Evolutionary conservation across 1,140 invertebrate species (phyloP), one percentile per base, ranked within the genome.

Genomic region (Plectus sambesii): DNA sequence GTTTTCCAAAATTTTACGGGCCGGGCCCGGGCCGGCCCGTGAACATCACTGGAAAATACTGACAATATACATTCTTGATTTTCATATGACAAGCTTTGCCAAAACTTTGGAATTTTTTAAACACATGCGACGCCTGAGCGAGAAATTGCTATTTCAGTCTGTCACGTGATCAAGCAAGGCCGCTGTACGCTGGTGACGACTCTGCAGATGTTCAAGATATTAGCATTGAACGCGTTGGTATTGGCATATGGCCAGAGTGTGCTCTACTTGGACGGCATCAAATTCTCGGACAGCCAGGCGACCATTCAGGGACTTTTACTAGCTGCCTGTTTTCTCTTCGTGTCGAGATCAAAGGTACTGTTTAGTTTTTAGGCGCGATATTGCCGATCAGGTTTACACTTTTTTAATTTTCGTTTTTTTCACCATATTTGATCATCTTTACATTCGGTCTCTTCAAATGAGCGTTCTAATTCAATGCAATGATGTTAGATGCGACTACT

Each of bases 201-300:
- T 0, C 74, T 99, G 33, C 94, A 99, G 73, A 99, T 99, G 94
- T 99, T 99, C 71, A 99, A 99, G 77, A 99, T 99, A 58, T 74
- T 99, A 29, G 94, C 94, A 0, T 71, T 99, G n/a, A 98, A 99
- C 73, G 92, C 94, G 0, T 77, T 99, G 0, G 87, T 98, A 47
- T 74, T 94, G 33, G 94, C 94, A 0, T 99, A 99, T 75, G 89
- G 88, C 69, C 92, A 98, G 72, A 97, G 89, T 22, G 93, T 99
- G 5, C 75, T 99, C 0, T 99, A 98, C 69, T 77, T 98, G 50
- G 90, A 97, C 72, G 92, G 92, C 22, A 86, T 99, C 42, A 97
- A 94, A 72, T 89, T 97, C 60, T 92, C 87, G 65, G 94, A 99
- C 71, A 82, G 81, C 12, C 93, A 99, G 74, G 90, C 90, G 0